phyloP scores from a whole-genome alignment of 2,113 vertebrate species.

The Phyllostomus discolor region DNA sequence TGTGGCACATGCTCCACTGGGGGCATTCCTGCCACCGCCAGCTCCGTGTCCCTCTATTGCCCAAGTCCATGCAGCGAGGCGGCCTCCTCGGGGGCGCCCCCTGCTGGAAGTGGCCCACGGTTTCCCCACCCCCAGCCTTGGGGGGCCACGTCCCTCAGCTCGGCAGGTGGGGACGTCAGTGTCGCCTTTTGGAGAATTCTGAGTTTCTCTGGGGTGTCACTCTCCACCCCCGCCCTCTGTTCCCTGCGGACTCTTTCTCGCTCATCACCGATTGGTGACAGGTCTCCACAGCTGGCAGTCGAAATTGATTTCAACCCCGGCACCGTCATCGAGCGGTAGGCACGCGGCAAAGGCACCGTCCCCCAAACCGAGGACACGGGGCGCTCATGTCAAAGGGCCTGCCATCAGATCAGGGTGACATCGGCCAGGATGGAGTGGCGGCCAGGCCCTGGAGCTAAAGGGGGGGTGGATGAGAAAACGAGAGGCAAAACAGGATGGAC shows the following conservation, averaged over 20 bases:
- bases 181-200: background rate
- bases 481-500: accelerated
- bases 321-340: accelerated
- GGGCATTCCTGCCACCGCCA: accelerated
- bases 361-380: background rate
- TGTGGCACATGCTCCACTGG: accelerated
- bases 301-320: background rate
- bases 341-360: accelerated
- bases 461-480: accelerated
- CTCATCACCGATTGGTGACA: background rate
- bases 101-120: background rate
- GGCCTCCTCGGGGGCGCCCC: accelerated
- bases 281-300: background rate
- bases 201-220: background rate
- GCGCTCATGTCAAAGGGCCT: accelerated
- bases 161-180: accelerated
- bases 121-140: accelerated
- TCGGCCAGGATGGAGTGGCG: background rate
- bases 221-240: background rate
- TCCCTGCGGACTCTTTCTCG: no score
- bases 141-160: background rate
- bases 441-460: background rate
- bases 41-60: background rate
- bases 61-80: accelerated
- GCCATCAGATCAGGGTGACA: accelerated